Evolutionary conservation across 2,113 vertebrate genomes (phyloP).

Genomic region (Ictalurus punctatus): DNA sequence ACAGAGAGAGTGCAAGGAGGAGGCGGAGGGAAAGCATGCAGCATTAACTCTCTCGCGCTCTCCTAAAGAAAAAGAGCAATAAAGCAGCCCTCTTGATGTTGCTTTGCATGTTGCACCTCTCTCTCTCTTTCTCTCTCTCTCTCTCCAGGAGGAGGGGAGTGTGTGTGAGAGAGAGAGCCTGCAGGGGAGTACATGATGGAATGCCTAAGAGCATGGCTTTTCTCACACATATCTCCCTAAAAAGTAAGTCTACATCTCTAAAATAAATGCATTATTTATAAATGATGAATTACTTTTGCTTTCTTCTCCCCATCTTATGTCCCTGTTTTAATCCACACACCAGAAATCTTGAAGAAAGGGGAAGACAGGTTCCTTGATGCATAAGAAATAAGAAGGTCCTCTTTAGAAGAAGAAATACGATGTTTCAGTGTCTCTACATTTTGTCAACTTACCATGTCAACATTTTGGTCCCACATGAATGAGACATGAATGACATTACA

Average conservation of each 20-base stretch:
- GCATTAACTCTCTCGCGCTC: slow-evolving; percentile 46
- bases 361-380: neutral
- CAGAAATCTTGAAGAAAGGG: neutral
- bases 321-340: neutral
- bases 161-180: slow-evolving; percentile 56
- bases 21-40: slow-evolving; percentile 29
- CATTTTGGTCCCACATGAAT: too few relatives aligned
- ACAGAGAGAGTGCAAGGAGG: slow-evolving; percentile 18
- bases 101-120: slow-evolving; percentile 43
- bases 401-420: neutral
- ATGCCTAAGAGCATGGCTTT: slow-evolving; percentile 68
- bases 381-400: neutral
- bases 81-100: slow-evolving; percentile 43
- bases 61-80: slow-evolving; percentile 41
- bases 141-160: slow-evolving; percentile 71
- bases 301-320: neutral
- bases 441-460: neutral
- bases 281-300: neutral
- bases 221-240: slow-evolving; percentile 58
- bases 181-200: slow-evolving; percentile 77
- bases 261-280: neutral
- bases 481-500: too few relatives aligned
- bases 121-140: slow-evolving; percentile 57
- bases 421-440: neutral
- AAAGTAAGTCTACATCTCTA: slow-evolving; percentile 72